These are phyloP conservation scores for Sicus ferrugineus DNA, from an alignment of 2,888 invertebrate genomes.

Conservation along the genomic window DNA sequence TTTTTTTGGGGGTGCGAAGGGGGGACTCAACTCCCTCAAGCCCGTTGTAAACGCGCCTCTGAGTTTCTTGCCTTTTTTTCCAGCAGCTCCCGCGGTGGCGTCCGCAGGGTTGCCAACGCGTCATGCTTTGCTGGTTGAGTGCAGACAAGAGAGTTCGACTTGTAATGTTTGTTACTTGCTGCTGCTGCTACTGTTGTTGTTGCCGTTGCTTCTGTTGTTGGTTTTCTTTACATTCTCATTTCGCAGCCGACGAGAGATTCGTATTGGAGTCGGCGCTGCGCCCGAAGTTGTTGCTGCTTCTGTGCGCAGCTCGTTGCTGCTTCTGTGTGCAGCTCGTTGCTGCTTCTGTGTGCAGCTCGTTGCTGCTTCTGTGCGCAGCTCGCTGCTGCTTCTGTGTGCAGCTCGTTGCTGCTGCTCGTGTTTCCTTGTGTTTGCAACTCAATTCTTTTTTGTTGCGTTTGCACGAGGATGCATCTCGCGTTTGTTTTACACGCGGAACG, in stretches of 20 bases:
- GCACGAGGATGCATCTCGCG: not conserved
- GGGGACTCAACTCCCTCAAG: too few relatives aligned
- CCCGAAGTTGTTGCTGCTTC: not conserved
- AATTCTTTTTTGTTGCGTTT: not conserved
- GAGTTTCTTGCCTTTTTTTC: not conserved
- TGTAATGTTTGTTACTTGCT: not conserved
- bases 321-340: not conserved
- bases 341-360: not conserved
- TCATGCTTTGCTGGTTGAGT: conserved; percentile 1
- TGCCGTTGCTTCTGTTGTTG: not conserved
- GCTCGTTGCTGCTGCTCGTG: not conserved
- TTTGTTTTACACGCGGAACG: too few relatives aligned
- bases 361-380: not conserved
- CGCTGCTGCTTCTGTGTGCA: not conserved
- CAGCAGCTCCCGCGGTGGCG: conserved; percentile 16
- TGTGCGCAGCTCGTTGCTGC: not conserved
- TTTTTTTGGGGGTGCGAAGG: too few relatives aligned
- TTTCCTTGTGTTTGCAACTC: not conserved
- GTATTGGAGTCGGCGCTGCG: not conserved
- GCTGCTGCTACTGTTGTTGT: not conserved
- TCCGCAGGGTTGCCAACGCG: not conserved
- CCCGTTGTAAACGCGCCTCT: too few relatives aligned
- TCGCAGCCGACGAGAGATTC: not conserved
- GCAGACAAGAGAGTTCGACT: conserved; percentile 7
- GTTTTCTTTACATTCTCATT: conserved; percentile 3